Base-by-base conservation (phyloP, 2,113 vertebrate genomes). In the Saccopteryx leptura region DNA sequence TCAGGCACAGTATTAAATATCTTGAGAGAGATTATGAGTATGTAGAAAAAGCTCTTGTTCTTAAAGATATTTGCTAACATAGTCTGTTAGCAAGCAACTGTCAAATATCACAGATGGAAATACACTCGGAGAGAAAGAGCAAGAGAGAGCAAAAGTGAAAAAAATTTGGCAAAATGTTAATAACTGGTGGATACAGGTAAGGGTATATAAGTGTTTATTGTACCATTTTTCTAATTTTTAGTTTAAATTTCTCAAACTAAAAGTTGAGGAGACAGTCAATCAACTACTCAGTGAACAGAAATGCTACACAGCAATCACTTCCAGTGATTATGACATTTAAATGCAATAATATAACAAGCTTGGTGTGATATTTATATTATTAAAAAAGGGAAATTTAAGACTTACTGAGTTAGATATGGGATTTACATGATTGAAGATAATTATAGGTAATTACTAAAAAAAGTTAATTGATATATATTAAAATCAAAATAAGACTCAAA, bases 401-500 rank as follows among this genome's bases (percentile, higher is more conserved):
- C 63, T 89, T 78, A 48, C 5, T 93, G 21, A 5, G 7, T 91
- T 65, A 74, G 15, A 81, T 46, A 52, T 13, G 9, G 10, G 46
- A 78, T 56, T 89, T 46, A 79, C 2, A 69, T 28, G 39, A 56
- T 14, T 82, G 39, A 39, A 68, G 75, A 75, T 1, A 79, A 54
- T 78, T 91, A 56, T 48, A 82, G 46, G 56, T 31, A 80, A 94
- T 54, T 28, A 71, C n/a, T 86, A 50, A 87, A 11, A 33, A 63
- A 93, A 86, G 87, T 83, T 74, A 91, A 91, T 15, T 72, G 46
- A 87, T 31, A 91, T 0, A 24, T 10, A 82, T 54, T 52, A 94
- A 92, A 94, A 69, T 72, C 48, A 93, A 93, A 84, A 72, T 79
- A 52, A 90, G 26, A 86, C 21, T 74, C 31, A 33, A 88, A 90